Evolutionary conservation across 2,113 vertebrate species (phyloP), one percentile per base, ranked within the genome.

Genomic region (Brevimyrus niger): DNA sequence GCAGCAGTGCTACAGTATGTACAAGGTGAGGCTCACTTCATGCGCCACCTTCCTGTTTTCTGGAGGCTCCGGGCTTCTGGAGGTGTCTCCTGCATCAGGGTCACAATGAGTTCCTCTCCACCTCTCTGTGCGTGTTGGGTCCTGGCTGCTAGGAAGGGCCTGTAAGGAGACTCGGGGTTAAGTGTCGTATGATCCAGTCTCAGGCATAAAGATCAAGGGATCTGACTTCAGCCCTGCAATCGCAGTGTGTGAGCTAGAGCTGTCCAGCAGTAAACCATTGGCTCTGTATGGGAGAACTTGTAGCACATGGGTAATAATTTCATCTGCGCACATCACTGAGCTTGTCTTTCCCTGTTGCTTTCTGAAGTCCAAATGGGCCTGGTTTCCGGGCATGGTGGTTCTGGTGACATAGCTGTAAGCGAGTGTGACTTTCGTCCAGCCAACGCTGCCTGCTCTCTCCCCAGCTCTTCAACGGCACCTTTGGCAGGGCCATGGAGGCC

Each of bases 1-100:
- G 10, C 96, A 96, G 89, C 97, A 99, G 91, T 99, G 98, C 95
- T 99, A 99, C 94, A 97, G 97, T 92, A 99, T 99, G 98, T 99
- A 99, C 94, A 99, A 99, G 97, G 98, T 99, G 93, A 94, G 94
- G 31, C 17, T 44, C 23, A 58, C 1, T 58, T 73, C 31, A 21
- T 15, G 44, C n/a, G 10, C 46, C 73, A 80, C 69, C 69, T 38
- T 19, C 15, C 27, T 6, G 35, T 19, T 76, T 38, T 19, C 65
- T 35, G 21, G 61, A 27, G 61, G 50, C 15, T 51, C 50, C 50
- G 21, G 53, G 19, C 19, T 31, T 11, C 61, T 65, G 61, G n/a
- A 27, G 61, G 61, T 31, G 7, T 73, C 27, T 38, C 15, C 10
- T 31, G 4, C 31, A 76, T 38, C 11, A 38, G 31, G 69, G 10